Percentiles rank a stretch among this genome's conserved stretches.
Evolutionary conservation across 2,113 vertebrate genomes (phyloP).

Genomic region (Lates calcarifer): DNA sequence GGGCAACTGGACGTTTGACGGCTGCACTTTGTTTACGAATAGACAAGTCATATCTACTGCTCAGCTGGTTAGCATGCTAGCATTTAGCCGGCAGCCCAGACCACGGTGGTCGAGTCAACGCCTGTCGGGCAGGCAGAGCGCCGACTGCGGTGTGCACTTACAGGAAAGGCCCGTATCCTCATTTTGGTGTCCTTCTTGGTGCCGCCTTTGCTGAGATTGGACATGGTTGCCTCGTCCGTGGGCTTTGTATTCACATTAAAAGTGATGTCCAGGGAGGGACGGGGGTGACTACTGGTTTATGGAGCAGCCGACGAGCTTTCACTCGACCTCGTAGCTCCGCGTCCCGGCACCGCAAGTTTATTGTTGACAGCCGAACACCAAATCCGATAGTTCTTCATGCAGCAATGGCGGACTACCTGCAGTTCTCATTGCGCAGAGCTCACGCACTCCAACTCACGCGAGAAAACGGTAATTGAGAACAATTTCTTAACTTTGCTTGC

Average conservation of each 20-base stretch:
- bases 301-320: slow-evolving; percentile 75
- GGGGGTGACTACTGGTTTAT: slow-evolving; percentile 66
- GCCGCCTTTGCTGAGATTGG: slow-evolving; percentile 97
- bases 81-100: slow-evolving; percentile 52
- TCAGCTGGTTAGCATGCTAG: slow-evolving; percentile 64
- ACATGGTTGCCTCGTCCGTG: slow-evolving; percentile 88
- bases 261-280: slow-evolving; percentile 70
- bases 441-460: slow-evolving; percentile 75
- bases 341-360: slow-evolving; percentile 74
- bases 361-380: slow-evolving; percentile 78
- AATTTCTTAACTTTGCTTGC: not conserved
- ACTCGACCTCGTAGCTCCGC: slow-evolving; percentile 75
- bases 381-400: slow-evolving; percentile 63
- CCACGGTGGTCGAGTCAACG: slow-evolving; percentile 75
- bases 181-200: slow-evolving; percentile 99
- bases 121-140: slow-evolving; percentile 43
- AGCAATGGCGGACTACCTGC: slow-evolving; percentile 82
- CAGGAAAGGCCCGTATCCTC: slow-evolving; percentile 99
- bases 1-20: not conserved
- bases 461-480: slow-evolving; percentile 33
- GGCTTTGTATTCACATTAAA: slow-evolving; percentile 86
- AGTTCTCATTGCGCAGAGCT: slow-evolving; percentile 78
- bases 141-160: slow-evolving; percentile 85
- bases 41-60: slow-evolving; percentile 54
- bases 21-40: slow-evolving; percentile 53